Conservation (phyloP, 2,888 invertebrate genomes). For the Luperina testacea region DNA sequence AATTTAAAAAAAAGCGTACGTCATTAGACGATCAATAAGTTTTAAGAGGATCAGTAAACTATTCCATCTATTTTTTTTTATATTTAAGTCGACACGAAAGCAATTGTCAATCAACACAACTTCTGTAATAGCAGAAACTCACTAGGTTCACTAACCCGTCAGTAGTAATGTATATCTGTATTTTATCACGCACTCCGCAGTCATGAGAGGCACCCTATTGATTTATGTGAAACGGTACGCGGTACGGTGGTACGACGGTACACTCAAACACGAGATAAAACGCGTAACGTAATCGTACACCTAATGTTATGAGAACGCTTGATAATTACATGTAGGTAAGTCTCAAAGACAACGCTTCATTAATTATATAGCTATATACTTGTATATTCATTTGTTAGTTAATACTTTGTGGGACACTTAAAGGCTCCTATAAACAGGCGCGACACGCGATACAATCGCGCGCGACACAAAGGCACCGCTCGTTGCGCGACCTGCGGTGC, state of each 20-base stretch:
- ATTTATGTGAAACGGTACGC: conserved; percentile 57
- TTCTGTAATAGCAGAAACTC: not conserved
- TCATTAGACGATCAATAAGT: no score
- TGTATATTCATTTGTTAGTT: not conserved
- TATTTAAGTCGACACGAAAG: not conserved
- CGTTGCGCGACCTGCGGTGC: no score
- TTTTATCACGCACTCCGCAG: conserved; percentile 34
- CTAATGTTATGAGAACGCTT: conserved; percentile 57
- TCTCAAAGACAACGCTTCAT: conserved; percentile 46
- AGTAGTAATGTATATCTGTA: conserved; percentile 33
- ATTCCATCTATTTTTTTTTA: not conserved
- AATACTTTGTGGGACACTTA: no score
- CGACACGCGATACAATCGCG: no score
- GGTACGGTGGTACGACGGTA: conserved; percentile 29
- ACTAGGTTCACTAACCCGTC: not conserved
- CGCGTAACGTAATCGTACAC: conserved; percentile 49
- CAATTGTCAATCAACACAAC: not conserved
- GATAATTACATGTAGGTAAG: conserved; percentile 53
- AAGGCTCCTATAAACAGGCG: no score
- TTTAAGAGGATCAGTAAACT: no score
- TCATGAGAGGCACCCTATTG: conserved; percentile 40
- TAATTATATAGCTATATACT: conserved; percentile 24
- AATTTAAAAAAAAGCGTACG: no score
- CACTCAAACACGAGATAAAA: conserved; percentile 58
- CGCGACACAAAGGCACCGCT: no score